Base-by-base conservation (phyloP, 37 sponge, comb jelly and placozoan species). In the Ianthella basta region DNA sequence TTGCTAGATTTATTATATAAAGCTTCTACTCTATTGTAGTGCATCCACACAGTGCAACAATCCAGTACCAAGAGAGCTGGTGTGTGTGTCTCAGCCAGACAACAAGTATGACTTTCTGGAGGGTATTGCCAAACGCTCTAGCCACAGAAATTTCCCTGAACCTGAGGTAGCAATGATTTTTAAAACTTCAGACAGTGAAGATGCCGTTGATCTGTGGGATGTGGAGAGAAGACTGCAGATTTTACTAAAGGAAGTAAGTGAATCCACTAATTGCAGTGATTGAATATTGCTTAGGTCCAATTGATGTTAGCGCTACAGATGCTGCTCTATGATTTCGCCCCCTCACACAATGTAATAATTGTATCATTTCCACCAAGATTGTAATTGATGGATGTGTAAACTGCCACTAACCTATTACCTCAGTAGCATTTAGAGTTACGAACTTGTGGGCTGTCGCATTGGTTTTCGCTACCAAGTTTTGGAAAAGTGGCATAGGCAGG, bases 121-220 rank as follows among this genome's bases (percentile, higher is more conserved):
- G 33, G 96, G 96, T 30, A 83, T 95, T 40, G 87, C 88, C 20
- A 75, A 79, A 38, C 63, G 96, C 29, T 21, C 59, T 15, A 60
- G 83, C 4, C 91, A 90, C 82, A 59, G 80, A 14, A 23, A 55
- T 37, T 89, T 87, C 54, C 92, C 93, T 44, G 96, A 95, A 77
- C 93, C 93, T 4, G 96, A 95, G 41, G 93, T 95, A 18, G 88
- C 88, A 32, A 92, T 92, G 93, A 92, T 95, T 13, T 95, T 92
- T 72, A 87, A 81, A 80, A 88, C 80, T 32, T 79, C 90, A 19
- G 88, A 88, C 30, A 80, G 50, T 68, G 89, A 88, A 54, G 88
- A 60, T 21, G 35, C 91, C 0, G 75, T 91, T 55, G 89, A 94
- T 30, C 78, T 94, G 50, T 69, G 82, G 60, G 86, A 94, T 55